Conservation (phyloP, 2,113 vertebrate species). For the Eidolon helvum region DNA sequence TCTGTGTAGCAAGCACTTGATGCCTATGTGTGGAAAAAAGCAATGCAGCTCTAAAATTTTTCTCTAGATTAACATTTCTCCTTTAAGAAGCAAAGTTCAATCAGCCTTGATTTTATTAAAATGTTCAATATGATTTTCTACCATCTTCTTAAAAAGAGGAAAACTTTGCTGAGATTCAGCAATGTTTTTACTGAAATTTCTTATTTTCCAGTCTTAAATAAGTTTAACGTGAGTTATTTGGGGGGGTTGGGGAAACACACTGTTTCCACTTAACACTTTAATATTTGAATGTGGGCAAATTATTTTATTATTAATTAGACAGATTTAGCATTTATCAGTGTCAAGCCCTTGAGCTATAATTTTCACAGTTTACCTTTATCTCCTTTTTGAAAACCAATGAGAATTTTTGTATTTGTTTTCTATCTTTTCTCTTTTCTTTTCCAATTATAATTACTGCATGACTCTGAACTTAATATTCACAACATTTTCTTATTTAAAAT, state of each 20-base stretch:
- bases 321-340: not conserved
- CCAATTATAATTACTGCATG: not conserved
- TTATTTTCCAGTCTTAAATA: not conserved
- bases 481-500: not conserved
- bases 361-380: not conserved
- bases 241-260: not conserved
- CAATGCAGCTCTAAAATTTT: not conserved
- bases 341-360: not conserved
- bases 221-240: not conserved
- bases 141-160: not conserved
- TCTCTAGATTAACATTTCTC: not conserved
- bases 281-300: not conserved
- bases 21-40: not conserved
- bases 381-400: not conserved
- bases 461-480: not conserved
- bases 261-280: not conserved
- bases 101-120: not conserved
- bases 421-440: not conserved
- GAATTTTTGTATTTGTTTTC: not conserved
- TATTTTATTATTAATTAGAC: not conserved
- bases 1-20: not conserved
- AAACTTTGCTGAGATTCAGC: not conserved
- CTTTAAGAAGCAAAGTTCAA: not conserved
- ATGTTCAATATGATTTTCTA: not conserved
- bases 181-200: not conserved